Conservation (phyloP, 2,888 invertebrate species). For the Gasteruption jaculator region DNA sequence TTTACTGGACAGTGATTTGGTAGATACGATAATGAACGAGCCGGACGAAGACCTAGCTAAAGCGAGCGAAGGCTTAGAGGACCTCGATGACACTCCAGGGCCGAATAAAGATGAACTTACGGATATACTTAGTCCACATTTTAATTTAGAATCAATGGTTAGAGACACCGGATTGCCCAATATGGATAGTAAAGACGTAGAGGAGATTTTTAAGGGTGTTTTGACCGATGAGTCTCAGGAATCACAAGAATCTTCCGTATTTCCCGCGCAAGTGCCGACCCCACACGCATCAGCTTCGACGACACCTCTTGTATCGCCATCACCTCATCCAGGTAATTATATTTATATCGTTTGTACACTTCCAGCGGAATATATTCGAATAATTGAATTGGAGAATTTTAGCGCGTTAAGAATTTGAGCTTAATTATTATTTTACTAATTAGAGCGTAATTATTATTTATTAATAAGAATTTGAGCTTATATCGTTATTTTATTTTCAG, state of each 20-base stretch:
- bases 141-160: slow-evolving; percentile 73
- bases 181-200: slow-evolving; percentile 87
- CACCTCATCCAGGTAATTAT: slow-evolving; percentile 45
- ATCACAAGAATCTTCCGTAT: slow-evolving; percentile 68
- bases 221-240: slow-evolving; percentile 80
- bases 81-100: slow-evolving; percentile 53
- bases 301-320: slow-evolving; percentile 47
- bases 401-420: too few relatives aligned
- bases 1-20: slow-evolving; percentile 63
- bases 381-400: background rate
- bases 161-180: slow-evolving; percentile 67
- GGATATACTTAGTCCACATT: slow-evolving; percentile 65
- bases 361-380: too few relatives aligned
- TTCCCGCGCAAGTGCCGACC: slow-evolving; percentile 46
- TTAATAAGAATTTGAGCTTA: too few relatives aligned
- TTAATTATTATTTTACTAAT: too few relatives aligned
- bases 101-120: slow-evolving; percentile 69
- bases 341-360: too few relatives aligned
- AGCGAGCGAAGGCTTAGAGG: slow-evolving; percentile 55
- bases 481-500: too few relatives aligned
- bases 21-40: slow-evolving; percentile 66
- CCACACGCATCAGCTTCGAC: slow-evolving; percentile 41
- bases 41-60: slow-evolving; percentile 56
- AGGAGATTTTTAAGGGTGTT: slow-evolving; percentile 88
- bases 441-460: too few relatives aligned